Evolutionary conservation across 2,113 vertebrate genomes (phyloP).

Genomic region (Lichenostomus cassidix): DNA sequence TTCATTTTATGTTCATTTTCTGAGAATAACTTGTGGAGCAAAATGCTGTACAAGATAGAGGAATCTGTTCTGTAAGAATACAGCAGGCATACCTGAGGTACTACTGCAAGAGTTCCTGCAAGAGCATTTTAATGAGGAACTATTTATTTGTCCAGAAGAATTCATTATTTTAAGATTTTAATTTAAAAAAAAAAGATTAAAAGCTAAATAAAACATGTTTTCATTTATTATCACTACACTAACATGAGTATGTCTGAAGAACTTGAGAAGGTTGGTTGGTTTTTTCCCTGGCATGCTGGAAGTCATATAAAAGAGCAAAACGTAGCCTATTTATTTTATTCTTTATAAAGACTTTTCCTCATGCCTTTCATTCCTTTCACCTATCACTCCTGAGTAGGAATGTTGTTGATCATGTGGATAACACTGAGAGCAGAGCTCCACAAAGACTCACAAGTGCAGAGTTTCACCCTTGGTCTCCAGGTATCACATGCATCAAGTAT

Average conservation of each 20-base stretch:
- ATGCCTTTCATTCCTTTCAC: slow-evolving; percentile 12
- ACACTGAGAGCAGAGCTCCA: not conserved
- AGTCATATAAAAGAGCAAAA: not conserved
- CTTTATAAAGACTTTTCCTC: slow-evolving; percentile 4
- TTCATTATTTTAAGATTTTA: not conserved
- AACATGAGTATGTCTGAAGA: not conserved
- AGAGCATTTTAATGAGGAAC: not conserved
- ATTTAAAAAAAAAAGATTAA: not conserved
- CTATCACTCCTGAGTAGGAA: not conserved
- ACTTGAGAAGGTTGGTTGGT: not conserved
- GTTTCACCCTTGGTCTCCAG: not conserved
- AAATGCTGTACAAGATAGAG: not conserved
- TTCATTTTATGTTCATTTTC: not conserved
- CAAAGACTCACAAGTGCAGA: not conserved
- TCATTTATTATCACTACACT: not conserved
- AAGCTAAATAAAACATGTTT: not conserved
- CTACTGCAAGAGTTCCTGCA: not conserved
- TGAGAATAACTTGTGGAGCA: not conserved
- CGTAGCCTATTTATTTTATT: not conserved
- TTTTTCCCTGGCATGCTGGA: not conserved
- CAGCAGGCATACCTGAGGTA: not conserved
- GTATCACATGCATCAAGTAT: not conserved
- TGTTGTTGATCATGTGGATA: not conserved
- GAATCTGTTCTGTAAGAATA: not conserved
- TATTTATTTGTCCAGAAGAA: not conserved